phyloP scores from a whole-genome alignment of 2,113 vertebrate species.

The Scopus umbretta region DNA sequence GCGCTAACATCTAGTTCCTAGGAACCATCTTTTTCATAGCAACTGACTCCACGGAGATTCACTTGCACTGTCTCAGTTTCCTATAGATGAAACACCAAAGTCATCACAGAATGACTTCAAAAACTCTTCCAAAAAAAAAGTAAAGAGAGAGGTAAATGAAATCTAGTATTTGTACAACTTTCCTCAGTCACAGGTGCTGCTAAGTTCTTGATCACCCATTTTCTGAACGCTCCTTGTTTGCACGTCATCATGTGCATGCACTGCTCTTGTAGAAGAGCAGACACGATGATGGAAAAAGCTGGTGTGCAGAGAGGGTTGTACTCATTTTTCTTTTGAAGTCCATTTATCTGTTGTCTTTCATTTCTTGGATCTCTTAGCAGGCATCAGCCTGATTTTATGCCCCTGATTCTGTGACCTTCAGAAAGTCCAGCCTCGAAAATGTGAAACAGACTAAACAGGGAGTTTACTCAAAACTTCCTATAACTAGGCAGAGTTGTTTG shows the following conservation, averaged over 20 bases:
- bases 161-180: not conserved
- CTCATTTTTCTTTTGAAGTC: not conserved
- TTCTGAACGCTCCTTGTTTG: not conserved
- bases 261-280: not conserved
- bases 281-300: not conserved
- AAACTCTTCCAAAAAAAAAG: not conserved
- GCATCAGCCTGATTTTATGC: not conserved
- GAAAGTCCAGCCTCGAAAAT: not conserved
- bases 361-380: not conserved
- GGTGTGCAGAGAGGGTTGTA: not conserved
- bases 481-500: not conserved
- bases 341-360: not conserved
- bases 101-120: not conserved
- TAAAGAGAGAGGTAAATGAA: not conserved
- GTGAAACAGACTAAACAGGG: not conserved
- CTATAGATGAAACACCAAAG: not conserved
- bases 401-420: not conserved
- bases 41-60: not conserved
- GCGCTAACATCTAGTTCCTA: not conserved
- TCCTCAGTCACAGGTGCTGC: not conserved
- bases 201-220: not conserved
- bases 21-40: not conserved
- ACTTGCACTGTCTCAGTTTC: not conserved
- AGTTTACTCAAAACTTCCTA: not conserved
- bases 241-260: not conserved